Conservation (phyloP, 2,888 invertebrate species). For the Empis livida region DNA sequence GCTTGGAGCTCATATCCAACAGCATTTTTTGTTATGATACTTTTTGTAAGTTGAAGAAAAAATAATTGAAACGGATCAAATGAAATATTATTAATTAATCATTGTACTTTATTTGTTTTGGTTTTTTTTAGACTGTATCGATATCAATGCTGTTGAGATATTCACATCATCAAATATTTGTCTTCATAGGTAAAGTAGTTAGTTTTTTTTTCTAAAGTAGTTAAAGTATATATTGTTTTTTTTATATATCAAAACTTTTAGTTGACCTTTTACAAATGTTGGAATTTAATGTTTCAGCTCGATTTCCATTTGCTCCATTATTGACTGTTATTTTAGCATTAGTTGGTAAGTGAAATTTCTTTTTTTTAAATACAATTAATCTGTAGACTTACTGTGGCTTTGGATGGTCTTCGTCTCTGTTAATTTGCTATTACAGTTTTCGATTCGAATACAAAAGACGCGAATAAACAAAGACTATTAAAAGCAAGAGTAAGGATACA, state of each 20-base stretch:
- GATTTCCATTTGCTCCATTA: conserved; percentile 92
- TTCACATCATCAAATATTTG: conserved; percentile 99
- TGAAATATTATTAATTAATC: not conserved
- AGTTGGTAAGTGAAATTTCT: conserved; percentile 72
- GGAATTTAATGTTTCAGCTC: conserved; percentile 88
- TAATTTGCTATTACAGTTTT: too few species aligned
- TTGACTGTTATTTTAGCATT: conserved; percentile 94
- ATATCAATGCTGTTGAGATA: conserved; percentile 96
- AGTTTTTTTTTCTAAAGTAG: too few species aligned
- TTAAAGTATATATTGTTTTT: too few species aligned
- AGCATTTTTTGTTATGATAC: conserved; percentile 93
- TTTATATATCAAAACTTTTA: too few species aligned
- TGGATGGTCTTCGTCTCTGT: too few species aligned
- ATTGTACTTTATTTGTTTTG: not conserved
- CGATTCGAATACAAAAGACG: too few species aligned
- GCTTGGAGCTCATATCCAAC: conserved; percentile 89
- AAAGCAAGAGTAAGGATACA: too few species aligned
- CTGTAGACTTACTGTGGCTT: too few species aligned
- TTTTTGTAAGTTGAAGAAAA: conserved; percentile 85
- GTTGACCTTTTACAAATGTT: conserved; percentile 97
- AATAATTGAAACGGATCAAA: not conserved
- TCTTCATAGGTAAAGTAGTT: conserved; percentile 89
- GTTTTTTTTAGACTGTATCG: conserved; percentile 81
- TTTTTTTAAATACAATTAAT: too few species aligned
- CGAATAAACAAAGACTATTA: too few species aligned